These are phyloP conservation scores for Chrysomallon squamiferum DNA, from an alignment of 1,140 invertebrate genomes.

Conservation along the genomic window DNA sequence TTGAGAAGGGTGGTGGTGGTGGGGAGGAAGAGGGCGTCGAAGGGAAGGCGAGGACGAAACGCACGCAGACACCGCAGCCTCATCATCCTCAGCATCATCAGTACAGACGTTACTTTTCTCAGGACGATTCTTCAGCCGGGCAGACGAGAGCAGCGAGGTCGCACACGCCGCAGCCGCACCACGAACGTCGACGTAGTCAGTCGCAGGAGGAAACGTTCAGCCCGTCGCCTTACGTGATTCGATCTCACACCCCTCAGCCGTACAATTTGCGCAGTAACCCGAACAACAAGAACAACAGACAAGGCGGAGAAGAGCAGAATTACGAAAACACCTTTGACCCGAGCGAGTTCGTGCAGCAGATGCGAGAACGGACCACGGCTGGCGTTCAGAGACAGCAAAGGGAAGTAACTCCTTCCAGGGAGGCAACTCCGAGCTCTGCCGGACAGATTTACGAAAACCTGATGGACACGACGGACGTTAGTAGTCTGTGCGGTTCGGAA, in stretches of 20 bases:
- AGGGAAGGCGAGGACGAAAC: neutral
- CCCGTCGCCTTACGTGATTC: constrained; percentile 29
- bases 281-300: neutral
- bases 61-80: constrained; percentile 14
- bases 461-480: too few species aligned
- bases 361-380: neutral
- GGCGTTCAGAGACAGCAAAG: too few species aligned
- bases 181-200: neutral
- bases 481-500: too few species aligned
- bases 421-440: neutral
- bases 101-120: constrained; percentile 17
- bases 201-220: neutral
- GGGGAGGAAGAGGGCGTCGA: neutral
- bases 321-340: constrained; percentile 9
- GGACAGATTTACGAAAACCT: constrained; percentile 14
- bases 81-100: constrained; percentile 30
- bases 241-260: constrained; percentile 50
- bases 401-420: neutral
- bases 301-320: constrained; percentile 3
- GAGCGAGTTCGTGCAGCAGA: neutral
- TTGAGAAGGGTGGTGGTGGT: neutral
- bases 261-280: constrained; percentile 13
- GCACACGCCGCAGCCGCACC: constrained; percentile 35
- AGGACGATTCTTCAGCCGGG: constrained; percentile 12
- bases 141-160: constrained; percentile 24